Percentiles rank a stretch among this genome's conserved stretches.
These are phyloP conservation scores for Ferrisia virgata DNA, from an alignment of 2,888 invertebrate genomes.

Conservation along the genomic window DNA sequence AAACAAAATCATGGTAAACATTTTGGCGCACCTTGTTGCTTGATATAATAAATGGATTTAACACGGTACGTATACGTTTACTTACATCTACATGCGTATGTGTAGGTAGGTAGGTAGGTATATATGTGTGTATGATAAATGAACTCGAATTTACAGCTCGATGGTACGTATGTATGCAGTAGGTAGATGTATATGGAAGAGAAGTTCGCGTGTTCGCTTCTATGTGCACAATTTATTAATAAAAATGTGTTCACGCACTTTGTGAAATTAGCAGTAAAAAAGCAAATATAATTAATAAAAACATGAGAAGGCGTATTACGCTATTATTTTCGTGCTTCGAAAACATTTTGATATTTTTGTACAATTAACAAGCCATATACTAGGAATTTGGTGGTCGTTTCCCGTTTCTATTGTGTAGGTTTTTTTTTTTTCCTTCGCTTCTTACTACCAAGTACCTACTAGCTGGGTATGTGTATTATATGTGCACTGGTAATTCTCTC, in stretches of 20 bases:
- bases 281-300: conserved; percentile 43
- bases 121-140: conserved; percentile 13
- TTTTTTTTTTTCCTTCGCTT: not conserved
- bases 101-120: no score
- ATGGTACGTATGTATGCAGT: not conserved
- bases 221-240: conserved; percentile 40
- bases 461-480: no score
- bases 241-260: conserved; percentile 44
- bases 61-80: not conserved
- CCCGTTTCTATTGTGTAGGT: not conserved
- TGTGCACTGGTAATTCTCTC: no score
- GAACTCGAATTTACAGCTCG: conserved; percentile 31
- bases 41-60: conserved; percentile 18
- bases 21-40: not conserved
- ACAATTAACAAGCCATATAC: conserved; percentile 4
- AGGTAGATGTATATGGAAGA: not conserved
- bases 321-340: conserved; percentile 37
- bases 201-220: conserved; percentile 37
- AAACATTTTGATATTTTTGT: conserved; percentile 28
- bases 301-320: conserved; percentile 40
- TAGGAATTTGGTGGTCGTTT: not conserved
- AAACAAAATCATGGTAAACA: not conserved
- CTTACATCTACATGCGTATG: no score
- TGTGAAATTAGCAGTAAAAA: conserved; percentile 43
- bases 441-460: not conserved